Conservation (phyloP, 2,797 vertebrate species). For the Halcyon leucocephala region DNA sequence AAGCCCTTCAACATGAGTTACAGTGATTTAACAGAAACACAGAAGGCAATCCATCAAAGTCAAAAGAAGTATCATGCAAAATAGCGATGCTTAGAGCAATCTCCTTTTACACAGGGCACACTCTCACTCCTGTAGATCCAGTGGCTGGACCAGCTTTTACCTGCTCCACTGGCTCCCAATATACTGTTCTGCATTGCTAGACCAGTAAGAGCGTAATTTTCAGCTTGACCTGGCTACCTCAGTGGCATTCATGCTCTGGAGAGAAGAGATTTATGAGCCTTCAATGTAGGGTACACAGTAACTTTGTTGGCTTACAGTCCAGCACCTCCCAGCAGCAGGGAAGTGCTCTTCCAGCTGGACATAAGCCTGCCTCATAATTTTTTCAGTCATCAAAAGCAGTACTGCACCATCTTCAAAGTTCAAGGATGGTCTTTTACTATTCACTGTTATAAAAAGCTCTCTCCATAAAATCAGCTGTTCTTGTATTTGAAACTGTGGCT, state of each 20-base stretch:
- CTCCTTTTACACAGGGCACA: background rate
- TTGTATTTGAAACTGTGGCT: background rate
- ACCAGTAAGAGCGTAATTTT: background rate
- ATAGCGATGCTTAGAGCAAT: background rate
- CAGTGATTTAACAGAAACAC: background rate
- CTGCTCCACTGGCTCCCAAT: background rate
- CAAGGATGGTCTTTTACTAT: background rate
- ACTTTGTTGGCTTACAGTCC: background rate
- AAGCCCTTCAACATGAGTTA: background rate
- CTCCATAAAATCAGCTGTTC: background rate
- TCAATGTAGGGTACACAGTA: background rate
- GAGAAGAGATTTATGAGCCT: background rate
- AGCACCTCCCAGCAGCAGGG: background rate
- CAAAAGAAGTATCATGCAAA: background rate
- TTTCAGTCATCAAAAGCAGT: background rate
- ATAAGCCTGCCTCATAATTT: background rate
- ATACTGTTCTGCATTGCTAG: background rate
- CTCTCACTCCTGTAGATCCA: background rate
- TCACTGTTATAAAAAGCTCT: background rate
- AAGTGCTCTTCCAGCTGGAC: background rate
- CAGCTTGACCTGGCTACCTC: background rate
- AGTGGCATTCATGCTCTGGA: background rate
- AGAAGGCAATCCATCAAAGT: background rate
- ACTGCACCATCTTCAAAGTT: background rate
- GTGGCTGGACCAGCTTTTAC: background rate